Conservation (phyloP, 1,140 invertebrate genomes). For the Tetragonula clypearis region DNA sequence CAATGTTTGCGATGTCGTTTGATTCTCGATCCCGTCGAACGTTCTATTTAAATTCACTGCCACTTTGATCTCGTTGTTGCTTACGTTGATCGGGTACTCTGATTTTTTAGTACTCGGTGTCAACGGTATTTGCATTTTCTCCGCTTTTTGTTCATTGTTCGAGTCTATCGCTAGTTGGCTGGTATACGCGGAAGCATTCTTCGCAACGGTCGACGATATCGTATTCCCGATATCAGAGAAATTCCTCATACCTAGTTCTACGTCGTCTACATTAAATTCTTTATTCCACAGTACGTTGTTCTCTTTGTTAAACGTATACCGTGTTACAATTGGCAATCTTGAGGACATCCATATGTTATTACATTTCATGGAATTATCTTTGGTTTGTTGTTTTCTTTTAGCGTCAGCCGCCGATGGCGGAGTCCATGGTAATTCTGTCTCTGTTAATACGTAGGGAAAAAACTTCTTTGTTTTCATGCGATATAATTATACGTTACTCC, state of each 20-base stretch:
- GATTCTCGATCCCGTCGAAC: constrained; percentile 26
- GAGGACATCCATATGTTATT: constrained; percentile 74
- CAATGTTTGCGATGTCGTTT: constrained; percentile 38
- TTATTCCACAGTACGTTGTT: constrained; percentile 59
- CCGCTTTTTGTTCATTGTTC: background rate
- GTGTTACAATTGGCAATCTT: constrained; percentile 75
- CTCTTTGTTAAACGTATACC: constrained; percentile 76
- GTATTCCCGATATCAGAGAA: background rate
- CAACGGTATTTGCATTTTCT: constrained; percentile 21
- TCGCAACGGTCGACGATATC: background rate
- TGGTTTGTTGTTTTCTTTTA: constrained; percentile 62
- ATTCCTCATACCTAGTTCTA: background rate
- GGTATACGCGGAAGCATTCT: background rate
- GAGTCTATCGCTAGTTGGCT: background rate
- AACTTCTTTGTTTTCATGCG: no score
- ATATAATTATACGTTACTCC: no score
- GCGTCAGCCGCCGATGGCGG: constrained; percentile 41
- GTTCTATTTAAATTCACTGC: constrained; percentile 24
- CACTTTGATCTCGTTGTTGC: constrained; percentile 18
- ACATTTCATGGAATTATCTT: constrained; percentile 61
- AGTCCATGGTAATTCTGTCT: constrained; percentile 55
- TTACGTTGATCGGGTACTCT: background rate
- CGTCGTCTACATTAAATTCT: background rate
- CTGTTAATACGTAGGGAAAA: constrained; percentile 23
- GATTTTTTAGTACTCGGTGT: background rate